Base-by-base conservation (phyloP, 2,797 vertebrate species). In the Heliangelus exortis region DNA sequence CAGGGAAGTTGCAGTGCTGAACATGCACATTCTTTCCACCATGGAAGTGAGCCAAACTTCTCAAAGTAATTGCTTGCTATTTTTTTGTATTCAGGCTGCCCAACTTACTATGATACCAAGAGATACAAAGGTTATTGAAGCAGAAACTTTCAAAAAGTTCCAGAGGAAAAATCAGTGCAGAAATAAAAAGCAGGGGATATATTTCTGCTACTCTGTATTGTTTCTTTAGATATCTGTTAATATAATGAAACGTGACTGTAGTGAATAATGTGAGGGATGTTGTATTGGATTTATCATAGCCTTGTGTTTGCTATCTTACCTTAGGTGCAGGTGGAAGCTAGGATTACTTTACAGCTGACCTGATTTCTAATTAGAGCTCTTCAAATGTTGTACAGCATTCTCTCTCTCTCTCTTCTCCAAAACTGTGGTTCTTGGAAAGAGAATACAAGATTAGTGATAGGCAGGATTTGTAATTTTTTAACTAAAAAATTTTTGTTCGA, bases 281-380 rank as follows among this genome's bases (percentile, higher is more conserved):
- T 87, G 5, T 90, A 29, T 43, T 90, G 72, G 77, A 84, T 96
- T 95, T 92, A 67, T 90, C 39, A 15, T 47, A 61, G 72, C 48
- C 82, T 89, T 78, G 88, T 92, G 91, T 95, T 91, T 84, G 41
- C 47, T 73, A 63, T 84, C 83, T 84, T 92, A 55, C 91, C 96
- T 97, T 91, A 92, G 91, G 72, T 96, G 74, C 91, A 86, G 19
- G 92, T 92, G 82, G 87, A 96, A 97, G 92, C 65, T 84, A 81
- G 93, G 90, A 94, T 96, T 96, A 88, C 89, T 97, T 97, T 73
- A 87, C 83, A 95, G 92, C 87, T 95, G 66, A 87, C 80, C 80
- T 94, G 78, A 96, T 97, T 96, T 97, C 93, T 94, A 95, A 96
- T 77, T 76, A 63, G 47, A 94, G 84, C 94, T 96, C 97, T 96